Base-by-base conservation (phyloP, 2,113 vertebrate species). In the Sinocyclocheilus anshuiensis region DNA sequence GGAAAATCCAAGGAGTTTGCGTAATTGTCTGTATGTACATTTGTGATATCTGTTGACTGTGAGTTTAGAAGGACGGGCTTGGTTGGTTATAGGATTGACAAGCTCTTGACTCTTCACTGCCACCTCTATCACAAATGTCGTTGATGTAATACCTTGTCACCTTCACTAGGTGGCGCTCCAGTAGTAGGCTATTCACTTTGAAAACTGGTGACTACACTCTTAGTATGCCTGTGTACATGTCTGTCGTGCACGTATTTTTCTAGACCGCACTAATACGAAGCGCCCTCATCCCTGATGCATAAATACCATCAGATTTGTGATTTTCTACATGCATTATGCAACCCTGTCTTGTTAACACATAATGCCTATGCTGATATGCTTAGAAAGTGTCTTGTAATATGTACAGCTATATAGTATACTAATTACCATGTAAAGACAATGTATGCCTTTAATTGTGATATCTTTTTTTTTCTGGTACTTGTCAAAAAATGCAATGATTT, bases 351-450 rank as follows among this genome's bases (percentile, higher is more conserved):
- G 89, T 90, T 92, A 92, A 89, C 89, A 80, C 85, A 33, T 90
- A 87, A 84, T 92, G 83, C 89, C 84, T 91, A 89, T 91, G 88
- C 86, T 90, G 85, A 92, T 90, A 91, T 92, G 84, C 83, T 74
- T 85, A 90, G 76, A 72, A 89, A 92, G 85, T 93, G 90, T 92
- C 91, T 92, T 91, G 88, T 93, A 90, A 91, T 90, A 90, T 92
- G 92, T 93, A 91, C 93, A 93, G 93, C 91, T 92, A 89, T 92
- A 88, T 91, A 59, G 84, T 90, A 92, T 94, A 93, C 91, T 94
- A 93, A 93, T 91, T 89, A 88, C 90, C 91, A 92, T 95, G 92
- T 91, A 91, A 91, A 91, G 90, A 92, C 89, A 79, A 90, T 90
- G 87, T 89, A 90, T 92, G 91, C 92, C 87, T 88, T 93, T 92